Evolutionary conservation across 2,888 invertebrate species (phyloP).

Genomic region (Hyalella azteca): DNA sequence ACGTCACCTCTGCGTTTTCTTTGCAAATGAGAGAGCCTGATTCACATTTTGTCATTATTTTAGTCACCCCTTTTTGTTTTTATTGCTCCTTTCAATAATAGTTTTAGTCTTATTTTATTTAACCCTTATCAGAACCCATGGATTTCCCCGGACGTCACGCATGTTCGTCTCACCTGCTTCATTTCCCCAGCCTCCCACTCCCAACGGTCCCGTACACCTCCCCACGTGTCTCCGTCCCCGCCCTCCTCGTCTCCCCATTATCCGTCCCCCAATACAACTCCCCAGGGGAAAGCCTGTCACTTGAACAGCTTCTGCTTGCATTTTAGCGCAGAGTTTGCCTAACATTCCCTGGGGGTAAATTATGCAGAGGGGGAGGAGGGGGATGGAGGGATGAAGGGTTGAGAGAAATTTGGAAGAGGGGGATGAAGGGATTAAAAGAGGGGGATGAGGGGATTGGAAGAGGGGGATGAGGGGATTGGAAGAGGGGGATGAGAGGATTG

Average conservation of each 20-base stretch:
- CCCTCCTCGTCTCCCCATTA: background rate
- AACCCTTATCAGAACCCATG: no score
- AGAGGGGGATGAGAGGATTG: background rate
- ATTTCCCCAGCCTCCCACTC: no score
- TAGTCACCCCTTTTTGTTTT: background rate
- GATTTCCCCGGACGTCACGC: no score
- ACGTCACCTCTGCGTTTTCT: no score
- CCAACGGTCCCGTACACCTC: no score
- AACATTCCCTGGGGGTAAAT: background rate
- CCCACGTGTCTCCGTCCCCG: background rate
- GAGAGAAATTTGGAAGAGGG: background rate
- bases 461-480: background rate
- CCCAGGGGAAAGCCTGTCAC: background rate
- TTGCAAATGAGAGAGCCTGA: no score
- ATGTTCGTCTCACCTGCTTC: no score
- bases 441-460: background rate
- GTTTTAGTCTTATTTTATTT: no score
- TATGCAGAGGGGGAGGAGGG: background rate
- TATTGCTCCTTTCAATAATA: background rate
- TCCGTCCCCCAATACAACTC: background rate
- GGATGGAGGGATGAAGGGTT: background rate
- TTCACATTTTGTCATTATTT: background rate
- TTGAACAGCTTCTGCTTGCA: constrained; percentile 16
- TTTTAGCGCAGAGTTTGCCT: constrained; percentile 5
- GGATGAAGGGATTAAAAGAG: background rate